Base-by-base conservation (phyloP, 2,888 invertebrate genomes). In the Melinaea marsaeus region DNA sequence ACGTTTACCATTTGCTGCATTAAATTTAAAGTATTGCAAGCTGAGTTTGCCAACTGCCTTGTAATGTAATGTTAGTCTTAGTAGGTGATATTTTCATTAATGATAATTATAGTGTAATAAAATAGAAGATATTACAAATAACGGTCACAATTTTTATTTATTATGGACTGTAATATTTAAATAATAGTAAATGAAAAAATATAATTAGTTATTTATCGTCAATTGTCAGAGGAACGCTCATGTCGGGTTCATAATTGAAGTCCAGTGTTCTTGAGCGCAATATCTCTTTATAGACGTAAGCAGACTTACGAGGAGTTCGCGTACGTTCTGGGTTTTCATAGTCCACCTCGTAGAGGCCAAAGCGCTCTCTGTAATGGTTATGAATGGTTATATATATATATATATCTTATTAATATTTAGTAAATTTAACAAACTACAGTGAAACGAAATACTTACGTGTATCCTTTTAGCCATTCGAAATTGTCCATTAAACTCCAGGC, bases 271-370 rank as follows among this genome's bases (percentile, higher is more conserved):
- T 83, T 6, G 83, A 81, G 66, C 84, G 79, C 57, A 92, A 81
- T 46, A 93, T 80, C 48, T 89, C 79, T 72, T 87, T 90, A 74
- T 88, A 92, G 72, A 91, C 88, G 62, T 79, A 71, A 0, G 91
- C 91, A 0, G 95, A 95, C 47, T 84, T 83, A 78, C 94, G 94
- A 0, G 93, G 91, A 2, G 89, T 92, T 73, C 95, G 91, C n/a
- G 92, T 87, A 70, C 93, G 91, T 7, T 85, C 79, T 0, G 92
- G 88, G 71, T 91, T 91, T 13, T 82, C 80, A 77, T 93, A 94
- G 78, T 95, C 92, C 2, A 95, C 93, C 60, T 91, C 84, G 73
- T 93, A 93, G 4, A 95, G 70, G 7, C 95, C 95, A 79, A 94
- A 95, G 69, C 89, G 88, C 69, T 91, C 84, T 2, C 93, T 93